A percentile compares a stretch with the other conserved stretches of the same genome.
These are phyloP conservation scores for Dendrolimus kikuchii DNA, from an alignment of 1,140 invertebrate species.

Conservation along the genomic window DNA sequence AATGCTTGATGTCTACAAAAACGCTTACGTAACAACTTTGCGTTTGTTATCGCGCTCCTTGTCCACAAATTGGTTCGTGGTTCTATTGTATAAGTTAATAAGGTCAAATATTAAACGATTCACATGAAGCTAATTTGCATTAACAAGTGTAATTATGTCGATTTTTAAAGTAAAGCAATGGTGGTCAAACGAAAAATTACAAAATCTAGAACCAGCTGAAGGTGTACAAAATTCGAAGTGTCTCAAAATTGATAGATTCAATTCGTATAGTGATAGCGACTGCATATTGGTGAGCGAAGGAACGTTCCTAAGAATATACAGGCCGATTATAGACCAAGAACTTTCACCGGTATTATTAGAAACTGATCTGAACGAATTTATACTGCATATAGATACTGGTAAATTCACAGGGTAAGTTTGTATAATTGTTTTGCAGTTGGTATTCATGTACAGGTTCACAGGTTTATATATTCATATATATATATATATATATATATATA, in stretches of 20 bases:
- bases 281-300: slow-evolving; percentile 45
- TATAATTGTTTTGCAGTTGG: background rate
- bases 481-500: no score
- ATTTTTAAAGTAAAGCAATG: slow-evolving; percentile 60
- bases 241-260: slow-evolving; percentile 58
- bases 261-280: slow-evolving; percentile 48
- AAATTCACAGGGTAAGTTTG: slow-evolving; percentile 48
- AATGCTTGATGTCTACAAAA: no score
- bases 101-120: no score
- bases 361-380: slow-evolving; percentile 31
- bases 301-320: slow-evolving; percentile 45
- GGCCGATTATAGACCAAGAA: slow-evolving; percentile 32
- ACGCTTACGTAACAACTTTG: no score
- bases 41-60: no score
- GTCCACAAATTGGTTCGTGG: no score
- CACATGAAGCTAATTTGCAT: no score
- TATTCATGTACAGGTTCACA: no score
- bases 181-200: slow-evolving; percentile 51
- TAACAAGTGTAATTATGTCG: slow-evolving; percentile 3
- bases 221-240: slow-evolving; percentile 38
- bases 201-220: slow-evolving; percentile 23
- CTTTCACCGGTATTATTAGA: slow-evolving; percentile 39
- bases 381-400: slow-evolving; percentile 55
- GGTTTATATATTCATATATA: no score
- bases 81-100: no score